Conservation (phyloP, 2,888 invertebrate species). For the Volucella zonaria region DNA sequence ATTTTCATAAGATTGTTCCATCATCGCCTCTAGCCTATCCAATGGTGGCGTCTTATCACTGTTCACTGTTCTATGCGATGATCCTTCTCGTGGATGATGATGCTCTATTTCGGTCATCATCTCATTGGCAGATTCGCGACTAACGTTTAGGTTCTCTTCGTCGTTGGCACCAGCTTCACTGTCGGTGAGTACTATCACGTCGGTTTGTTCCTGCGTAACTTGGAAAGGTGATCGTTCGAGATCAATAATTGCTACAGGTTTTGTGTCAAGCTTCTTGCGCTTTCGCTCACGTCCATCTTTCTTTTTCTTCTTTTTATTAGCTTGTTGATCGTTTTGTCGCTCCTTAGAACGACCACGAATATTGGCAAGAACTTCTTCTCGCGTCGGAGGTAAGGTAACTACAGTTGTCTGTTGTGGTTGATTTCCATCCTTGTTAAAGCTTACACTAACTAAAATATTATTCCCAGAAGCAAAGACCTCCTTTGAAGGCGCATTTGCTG, state of each 20-base stretch:
- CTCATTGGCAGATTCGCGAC: conserved; percentile 75
- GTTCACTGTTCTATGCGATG: conserved; percentile 75
- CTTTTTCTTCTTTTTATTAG: conserved; percentile 78
- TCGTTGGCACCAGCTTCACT: conserved; percentile 86
- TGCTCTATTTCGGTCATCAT: conserved; percentile 66
- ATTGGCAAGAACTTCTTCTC: conserved; percentile 79
- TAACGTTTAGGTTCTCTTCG: conserved; percentile 76
- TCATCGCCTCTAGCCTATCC: conserved; percentile 78
- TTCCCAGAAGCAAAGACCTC: conserved; percentile 96
- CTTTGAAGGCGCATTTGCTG: conserved; percentile 87
- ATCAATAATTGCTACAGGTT: conserved; percentile 93
- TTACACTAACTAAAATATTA: conserved; percentile 95
- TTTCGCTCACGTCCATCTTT: conserved; percentile 79
- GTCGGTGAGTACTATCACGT: conserved; percentile 92
- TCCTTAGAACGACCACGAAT: conserved; percentile 78
- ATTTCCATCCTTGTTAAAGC: conserved; percentile 88
- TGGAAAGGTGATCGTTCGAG: conserved; percentile 92
- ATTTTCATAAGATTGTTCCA: conserved; percentile 80
- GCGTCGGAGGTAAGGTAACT: conserved; percentile 80
- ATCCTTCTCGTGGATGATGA: conserved; percentile 67
- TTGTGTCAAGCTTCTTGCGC: conserved; percentile 84
- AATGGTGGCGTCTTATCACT: conserved; percentile 78
- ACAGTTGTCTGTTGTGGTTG: conserved; percentile 82
- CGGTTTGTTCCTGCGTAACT: conserved; percentile 91
- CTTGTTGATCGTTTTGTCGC: conserved; percentile 70